Percentiles rank a stretch among this genome's conserved stretches.
These are phyloP conservation scores for Pygoscelis antarcticus DNA, from an alignment of 2,113 vertebrate species.

Conservation along the genomic window DNA sequence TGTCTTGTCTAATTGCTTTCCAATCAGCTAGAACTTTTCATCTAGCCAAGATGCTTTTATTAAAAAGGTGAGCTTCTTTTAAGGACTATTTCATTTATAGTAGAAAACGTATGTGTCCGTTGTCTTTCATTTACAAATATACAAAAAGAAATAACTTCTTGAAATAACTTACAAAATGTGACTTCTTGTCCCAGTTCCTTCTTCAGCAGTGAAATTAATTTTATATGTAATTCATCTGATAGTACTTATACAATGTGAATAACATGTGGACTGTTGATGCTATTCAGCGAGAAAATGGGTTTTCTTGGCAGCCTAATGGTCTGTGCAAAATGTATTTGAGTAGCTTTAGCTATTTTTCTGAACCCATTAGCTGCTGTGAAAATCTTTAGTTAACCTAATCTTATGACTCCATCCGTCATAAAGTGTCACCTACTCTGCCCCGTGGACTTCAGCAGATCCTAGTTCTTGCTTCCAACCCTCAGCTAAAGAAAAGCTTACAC, in stretches of 20 bases:
- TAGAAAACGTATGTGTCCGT: background rate
- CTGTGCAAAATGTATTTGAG: background rate
- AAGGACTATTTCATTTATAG: background rate
- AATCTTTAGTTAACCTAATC: slow-evolving; percentile 15
- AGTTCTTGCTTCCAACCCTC: background rate
- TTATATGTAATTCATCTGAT: background rate
- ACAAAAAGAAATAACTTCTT: background rate
- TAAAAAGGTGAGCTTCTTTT: background rate
- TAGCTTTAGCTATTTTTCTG: slow-evolving; percentile 1
- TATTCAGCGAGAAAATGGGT: background rate
- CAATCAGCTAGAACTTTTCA: background rate
- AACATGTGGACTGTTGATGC: background rate
- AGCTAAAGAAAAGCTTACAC: background rate
- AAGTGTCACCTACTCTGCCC: background rate
- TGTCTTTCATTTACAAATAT: background rate
- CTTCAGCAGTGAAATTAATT: background rate
- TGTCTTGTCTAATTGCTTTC: background rate
- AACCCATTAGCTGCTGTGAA: background rate
- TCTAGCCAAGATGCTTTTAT: background rate
- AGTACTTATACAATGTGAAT: background rate
- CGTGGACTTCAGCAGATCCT: background rate
- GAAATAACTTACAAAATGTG: background rate
- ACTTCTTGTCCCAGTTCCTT: background rate
- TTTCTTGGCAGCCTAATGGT: slow-evolving; percentile 7
- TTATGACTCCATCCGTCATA: background rate